Conservation (phyloP, 2,797 vertebrate species). For the Onychomys leucogaster region DNA sequence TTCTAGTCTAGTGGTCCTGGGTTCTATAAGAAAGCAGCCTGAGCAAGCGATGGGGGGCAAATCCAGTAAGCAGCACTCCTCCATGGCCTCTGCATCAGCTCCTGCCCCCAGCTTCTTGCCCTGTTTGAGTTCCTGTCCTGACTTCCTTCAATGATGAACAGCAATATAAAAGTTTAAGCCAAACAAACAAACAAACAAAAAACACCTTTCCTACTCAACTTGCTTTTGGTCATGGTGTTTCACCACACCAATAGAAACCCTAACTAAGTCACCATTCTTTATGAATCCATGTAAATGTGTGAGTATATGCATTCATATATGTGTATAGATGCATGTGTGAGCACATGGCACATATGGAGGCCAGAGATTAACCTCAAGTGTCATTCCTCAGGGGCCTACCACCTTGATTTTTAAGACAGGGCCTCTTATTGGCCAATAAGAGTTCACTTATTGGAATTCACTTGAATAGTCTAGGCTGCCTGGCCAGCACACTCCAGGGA, state of each 20-base stretch:
- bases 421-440: not conserved
- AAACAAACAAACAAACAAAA: too few relatives aligned
- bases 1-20: not conserved
- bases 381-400: not conserved
- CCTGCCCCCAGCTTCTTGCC: not conserved
- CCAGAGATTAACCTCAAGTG: not conserved
- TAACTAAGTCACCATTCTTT: not conserved
- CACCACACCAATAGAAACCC: not conserved
- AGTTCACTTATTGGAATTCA: not conserved
- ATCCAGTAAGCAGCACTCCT: not conserved
- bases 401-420: not conserved
- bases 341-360: not conserved
- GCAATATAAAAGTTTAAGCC: not conserved
- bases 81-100: not conserved
- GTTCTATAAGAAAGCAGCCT: not conserved
- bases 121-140: too few relatives aligned
- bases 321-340: not conserved
- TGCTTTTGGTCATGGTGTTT: not conserved
- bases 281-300: not conserved
- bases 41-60: not conserved
- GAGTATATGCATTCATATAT: not conserved
- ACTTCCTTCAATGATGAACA: not conserved
- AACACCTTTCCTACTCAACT: not conserved
- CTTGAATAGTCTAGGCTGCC: not conserved
- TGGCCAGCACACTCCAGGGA: not conserved